Evolutionary conservation across 2,797 vertebrate genomes (phyloP), one percentile per base, ranked within the genome.

Genomic region (Gymnoscopelus braueri): DNA sequence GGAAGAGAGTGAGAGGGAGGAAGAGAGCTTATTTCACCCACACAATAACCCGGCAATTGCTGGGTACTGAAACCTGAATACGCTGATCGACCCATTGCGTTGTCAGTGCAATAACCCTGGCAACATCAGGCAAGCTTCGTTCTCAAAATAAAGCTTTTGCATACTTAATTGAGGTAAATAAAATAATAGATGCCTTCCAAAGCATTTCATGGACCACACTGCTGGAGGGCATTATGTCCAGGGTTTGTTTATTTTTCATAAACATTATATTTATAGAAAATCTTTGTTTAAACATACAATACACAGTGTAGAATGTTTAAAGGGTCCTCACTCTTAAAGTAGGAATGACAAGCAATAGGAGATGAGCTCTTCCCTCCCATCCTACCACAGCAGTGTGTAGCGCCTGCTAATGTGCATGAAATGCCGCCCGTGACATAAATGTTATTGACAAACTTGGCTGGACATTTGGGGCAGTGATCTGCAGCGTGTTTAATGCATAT

Each of bases 381-480:
- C 85, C 75, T 48, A 48, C 26, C 80, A 60, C 72, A 57, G 63
- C 76, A 74, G 78, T 11, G 81, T 78, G 75, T 82, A 56, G 83
- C 71, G 76, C 80, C 82, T 64, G 72, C 83, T 91, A 92, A 92
- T 90, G 71, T 77, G 87, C 88, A 69, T 91, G 91, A 93, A 92
- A 89, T 88, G 84, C 83, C 63, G 74, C 85, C 72, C 66, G 81
- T 85, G 84, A 91, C 91, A 88, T 90, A 88, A 93, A 89, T 84
- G 79, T 88, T 93, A 93, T 92, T 93, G 92, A 93, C 92, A 93
- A 94, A 94, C 89, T 88, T 85, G 87, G 89, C 92, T 86, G 93
- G 92, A 94, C 92, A 85, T 92, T 90, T 89, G 79, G 83, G 91
- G 89, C 88, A 86, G 90, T 87, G 90, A 92, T 88, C 87, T 89